A percentile compares a stretch with the other conserved stretches of the same genome.
These are phyloP conservation scores for Helobdella robusta DNA, from an alignment of 2,888 invertebrate genomes.

Conservation along the genomic window DNA sequence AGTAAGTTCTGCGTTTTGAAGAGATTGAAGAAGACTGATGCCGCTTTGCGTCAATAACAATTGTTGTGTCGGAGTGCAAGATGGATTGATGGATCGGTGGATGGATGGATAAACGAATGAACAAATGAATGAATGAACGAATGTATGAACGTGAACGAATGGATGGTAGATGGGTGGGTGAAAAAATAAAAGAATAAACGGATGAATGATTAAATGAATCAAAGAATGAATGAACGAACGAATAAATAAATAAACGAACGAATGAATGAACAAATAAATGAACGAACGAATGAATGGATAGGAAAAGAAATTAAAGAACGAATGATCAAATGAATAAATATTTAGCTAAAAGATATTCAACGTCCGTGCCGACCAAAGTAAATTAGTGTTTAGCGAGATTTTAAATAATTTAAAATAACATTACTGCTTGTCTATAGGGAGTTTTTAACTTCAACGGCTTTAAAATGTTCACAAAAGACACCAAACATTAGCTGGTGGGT, in stretches of 20 bases:
- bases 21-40: no score
- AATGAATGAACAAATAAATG: constrained; percentile 12
- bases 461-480: neutral
- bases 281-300: constrained; percentile 11
- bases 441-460: neutral
- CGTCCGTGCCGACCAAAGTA: no score
- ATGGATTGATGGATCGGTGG: constrained; percentile 5
- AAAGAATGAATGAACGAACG: constrained; percentile 13
- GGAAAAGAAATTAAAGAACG: neutral
- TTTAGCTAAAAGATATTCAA: no score
- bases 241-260: constrained; percentile 9
- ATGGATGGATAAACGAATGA: constrained; percentile 9
- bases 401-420: no score
- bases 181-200: constrained; percentile 7
- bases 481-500: neutral
- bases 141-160: constrained; percentile 13
- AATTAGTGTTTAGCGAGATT: neutral
- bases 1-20: no score
- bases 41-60: no score
- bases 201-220: constrained; percentile 12
- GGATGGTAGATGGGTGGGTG: constrained; percentile 4
- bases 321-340: neutral
- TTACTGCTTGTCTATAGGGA: neutral
- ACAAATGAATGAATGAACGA: constrained; percentile 7
- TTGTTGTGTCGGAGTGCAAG: no score